A percentile compares a stretch with the other conserved stretches of the same genome.
Evolutionary conservation across 2,113 vertebrate genomes (phyloP).

Genomic region (Pseudorhombus dupliciocellatus): DNA sequence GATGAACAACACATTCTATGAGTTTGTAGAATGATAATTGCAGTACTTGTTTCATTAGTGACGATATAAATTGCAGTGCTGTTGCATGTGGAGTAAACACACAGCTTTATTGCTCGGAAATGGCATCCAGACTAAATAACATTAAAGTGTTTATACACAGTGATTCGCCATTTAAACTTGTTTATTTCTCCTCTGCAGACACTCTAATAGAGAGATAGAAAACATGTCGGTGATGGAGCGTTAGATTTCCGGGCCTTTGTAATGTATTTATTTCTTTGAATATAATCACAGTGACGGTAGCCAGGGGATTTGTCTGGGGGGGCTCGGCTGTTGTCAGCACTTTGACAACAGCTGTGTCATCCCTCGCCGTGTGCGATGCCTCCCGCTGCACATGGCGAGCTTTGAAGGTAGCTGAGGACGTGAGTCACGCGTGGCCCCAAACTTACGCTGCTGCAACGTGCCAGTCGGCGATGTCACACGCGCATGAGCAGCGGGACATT

Average conservation of each 20-base stretch:
- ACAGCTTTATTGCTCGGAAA: neutral
- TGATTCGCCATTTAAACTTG: constrained; percentile 5
- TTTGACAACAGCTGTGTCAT: constrained; percentile 45
- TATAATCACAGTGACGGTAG: neutral
- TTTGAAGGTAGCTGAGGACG: constrained; percentile 19
- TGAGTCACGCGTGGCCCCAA: neutral
- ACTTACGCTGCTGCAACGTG: neutral
- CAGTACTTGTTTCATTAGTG: neutral
- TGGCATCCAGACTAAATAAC: neutral
- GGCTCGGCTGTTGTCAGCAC: constrained; percentile 35
- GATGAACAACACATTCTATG: constrained; percentile 1
- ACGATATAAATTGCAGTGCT: neutral
- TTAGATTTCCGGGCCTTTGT: constrained; percentile 7
- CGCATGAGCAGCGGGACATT: neutral
- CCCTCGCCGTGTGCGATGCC: constrained; percentile 33
- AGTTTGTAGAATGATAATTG: neutral
- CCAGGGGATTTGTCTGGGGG: constrained; percentile 39
- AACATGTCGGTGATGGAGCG: neutral
- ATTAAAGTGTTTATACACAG: constrained; percentile 1
- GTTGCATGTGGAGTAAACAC: neutral
- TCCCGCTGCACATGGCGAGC: constrained; percentile 14
- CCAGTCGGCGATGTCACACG: neutral
- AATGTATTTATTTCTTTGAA: constrained; percentile 22
- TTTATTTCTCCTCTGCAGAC: neutral
- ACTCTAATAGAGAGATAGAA: neutral